These are phyloP conservation scores for Ammospiza caudacuta DNA, from an alignment of 2,113 vertebrate species.

Conservation along the genomic window DNA sequence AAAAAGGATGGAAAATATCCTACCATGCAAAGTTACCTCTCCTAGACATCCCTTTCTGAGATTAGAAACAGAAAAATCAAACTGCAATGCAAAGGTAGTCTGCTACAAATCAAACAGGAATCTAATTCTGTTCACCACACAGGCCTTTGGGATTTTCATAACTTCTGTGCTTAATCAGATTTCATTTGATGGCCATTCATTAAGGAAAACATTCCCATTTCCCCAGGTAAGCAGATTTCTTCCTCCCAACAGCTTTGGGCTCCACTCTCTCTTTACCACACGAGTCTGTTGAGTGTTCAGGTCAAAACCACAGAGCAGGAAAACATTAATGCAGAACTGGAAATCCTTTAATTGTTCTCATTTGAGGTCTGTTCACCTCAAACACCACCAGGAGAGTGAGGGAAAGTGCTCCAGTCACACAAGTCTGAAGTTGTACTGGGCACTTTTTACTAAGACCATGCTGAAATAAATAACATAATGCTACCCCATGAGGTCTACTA, in stretches of 20 bases:
- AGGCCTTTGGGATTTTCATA: background rate
- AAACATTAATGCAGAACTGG: background rate
- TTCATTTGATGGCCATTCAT: background rate
- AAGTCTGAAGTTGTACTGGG: background rate
- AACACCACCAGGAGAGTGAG: background rate
- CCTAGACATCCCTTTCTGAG: background rate
- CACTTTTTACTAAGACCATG: background rate
- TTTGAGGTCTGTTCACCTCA: background rate
- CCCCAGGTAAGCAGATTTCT: background rate
- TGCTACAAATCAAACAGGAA: background rate
- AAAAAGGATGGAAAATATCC: background rate
- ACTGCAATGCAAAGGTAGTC: background rate
- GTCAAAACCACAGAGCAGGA: conserved; percentile 3
- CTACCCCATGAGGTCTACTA: background rate
- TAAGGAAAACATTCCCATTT: background rate
- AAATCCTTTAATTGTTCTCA: background rate
- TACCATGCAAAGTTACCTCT: background rate
- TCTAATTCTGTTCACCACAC: background rate
- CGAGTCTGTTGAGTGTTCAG: background rate
- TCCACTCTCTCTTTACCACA: background rate
- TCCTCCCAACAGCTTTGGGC: background rate
- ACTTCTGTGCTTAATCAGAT: background rate
- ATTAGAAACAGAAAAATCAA: background rate
- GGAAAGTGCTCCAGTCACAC: background rate
- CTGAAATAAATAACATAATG: background rate